Evolutionary conservation across 30 jellyfish, hydroid and myxozoan species (phyloP), one percentile per base, ranked within the genome.

Genomic region (Aurelia sp.): DNA sequence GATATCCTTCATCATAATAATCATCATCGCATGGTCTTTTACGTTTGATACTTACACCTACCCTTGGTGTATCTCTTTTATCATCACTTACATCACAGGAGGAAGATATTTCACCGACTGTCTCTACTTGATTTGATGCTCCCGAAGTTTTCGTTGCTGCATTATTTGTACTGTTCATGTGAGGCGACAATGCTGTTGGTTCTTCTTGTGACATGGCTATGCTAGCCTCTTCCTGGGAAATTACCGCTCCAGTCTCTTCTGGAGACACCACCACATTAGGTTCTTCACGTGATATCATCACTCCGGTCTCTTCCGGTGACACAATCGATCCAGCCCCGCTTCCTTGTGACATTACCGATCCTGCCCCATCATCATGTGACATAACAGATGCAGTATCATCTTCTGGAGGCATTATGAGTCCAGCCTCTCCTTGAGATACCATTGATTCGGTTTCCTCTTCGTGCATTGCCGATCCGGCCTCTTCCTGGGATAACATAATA

Each of bases 401-500:
- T 20, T 66, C 77, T n/a, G 4, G 22, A 0, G 33, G 33, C 13
- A 6, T 16, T 17, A 47, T 47, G 77, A 47, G 21, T 37, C 44
- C 53, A 37, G 44, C 11, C n/a, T 20, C 19, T n/a, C 53, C 33
- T 37, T 37, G 55, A 44, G 55, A 44, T 10, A 44, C 55, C 55
- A 44, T 44, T 5, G 55, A 44, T 44, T 13, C 23, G 35, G 44
- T 20, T 13, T 40, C 85, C 37, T 62, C 86, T 73, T 27, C 76
- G 22, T 72, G 77, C 30, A 22, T 58, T 22, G 20, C 23, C 13
- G 23, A 23, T 19, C 81, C 41, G 18, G 51, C 81, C 40, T 84
- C 93, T 61, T 73, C 87, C 50, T 84, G 93, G 13, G 79, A 84
- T 80, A 84, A 33, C 16, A 70, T 86, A 67, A 73, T 73, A 59